A percentile compares a stretch with the other conserved stretches of the same genome.
Conservation (phyloP, 2,113 vertebrate species). For the Mirza zaza region DNA sequence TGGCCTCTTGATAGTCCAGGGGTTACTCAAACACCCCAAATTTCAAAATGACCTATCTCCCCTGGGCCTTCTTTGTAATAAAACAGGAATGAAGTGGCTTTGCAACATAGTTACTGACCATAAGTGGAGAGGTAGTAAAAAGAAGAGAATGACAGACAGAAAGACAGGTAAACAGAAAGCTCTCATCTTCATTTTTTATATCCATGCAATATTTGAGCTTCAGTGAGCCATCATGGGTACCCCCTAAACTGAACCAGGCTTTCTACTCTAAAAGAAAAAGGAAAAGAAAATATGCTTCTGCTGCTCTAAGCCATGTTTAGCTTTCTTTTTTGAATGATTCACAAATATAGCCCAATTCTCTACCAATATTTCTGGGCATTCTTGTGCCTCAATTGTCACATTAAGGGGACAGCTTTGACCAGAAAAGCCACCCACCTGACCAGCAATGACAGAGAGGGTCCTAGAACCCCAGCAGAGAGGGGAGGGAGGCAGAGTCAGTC, state of each 20-base stretch:
- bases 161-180: neutral
- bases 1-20: neutral
- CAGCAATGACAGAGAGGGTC: neutral
- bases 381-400: neutral
- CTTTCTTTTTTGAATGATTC: neutral
- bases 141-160: neutral
- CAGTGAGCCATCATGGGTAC: neutral
- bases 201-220: neutral
- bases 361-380: neutral
- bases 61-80: neutral
- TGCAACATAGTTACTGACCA: neutral
- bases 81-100: neutral
- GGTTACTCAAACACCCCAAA: too few relatives aligned
- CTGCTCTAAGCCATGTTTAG: too few relatives aligned
- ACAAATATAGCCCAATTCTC: neutral
- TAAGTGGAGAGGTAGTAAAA: too few relatives aligned
- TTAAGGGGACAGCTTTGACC: neutral
- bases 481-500: neutral
- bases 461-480: neutral
- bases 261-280: neutral
- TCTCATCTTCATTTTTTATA: neutral
- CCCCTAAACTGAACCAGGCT: neutral
- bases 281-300: neutral
- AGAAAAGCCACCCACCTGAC: neutral
- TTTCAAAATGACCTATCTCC: neutral